A percentile compares a stretch with the other conserved stretches of the same genome.
Conservation (phyloP, 2,113 vertebrate genomes). For the Larimichthys crocea region DNA sequence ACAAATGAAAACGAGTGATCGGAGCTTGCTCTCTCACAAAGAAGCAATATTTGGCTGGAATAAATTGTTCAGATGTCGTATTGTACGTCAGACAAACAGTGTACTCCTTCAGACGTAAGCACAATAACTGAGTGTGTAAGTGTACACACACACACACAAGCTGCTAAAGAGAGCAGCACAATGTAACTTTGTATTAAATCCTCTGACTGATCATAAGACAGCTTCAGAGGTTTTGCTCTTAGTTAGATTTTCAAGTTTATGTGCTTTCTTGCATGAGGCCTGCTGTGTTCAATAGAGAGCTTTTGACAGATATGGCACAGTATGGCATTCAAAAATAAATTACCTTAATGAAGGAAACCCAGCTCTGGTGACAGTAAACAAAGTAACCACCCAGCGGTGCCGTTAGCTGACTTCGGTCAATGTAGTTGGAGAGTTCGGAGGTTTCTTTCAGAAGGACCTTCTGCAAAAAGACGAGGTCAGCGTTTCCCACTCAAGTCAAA, state of each 20-base stretch:
- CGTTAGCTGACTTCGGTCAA: constrained; percentile 82
- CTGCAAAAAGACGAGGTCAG: constrained; percentile 58
- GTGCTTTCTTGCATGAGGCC: too few relatives aligned
- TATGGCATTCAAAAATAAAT: background rate
- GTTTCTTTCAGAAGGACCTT: constrained; percentile 81
- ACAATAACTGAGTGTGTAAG: background rate
- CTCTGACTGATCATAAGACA: constrained; percentile 52
- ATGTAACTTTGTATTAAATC: constrained; percentile 38
- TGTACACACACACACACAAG: background rate
- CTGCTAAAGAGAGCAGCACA: constrained; percentile 25
- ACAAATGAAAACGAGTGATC: constrained; percentile 26
- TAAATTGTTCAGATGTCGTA: background rate
- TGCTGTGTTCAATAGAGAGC: too few relatives aligned
- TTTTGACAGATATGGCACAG: too few relatives aligned
- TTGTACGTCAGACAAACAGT: background rate
- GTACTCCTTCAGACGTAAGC: background rate
- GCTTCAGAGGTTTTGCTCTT: constrained; percentile 3
- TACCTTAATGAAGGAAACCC: constrained; percentile 83
- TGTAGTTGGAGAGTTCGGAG: constrained; percentile 80
- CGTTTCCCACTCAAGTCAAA: background rate
- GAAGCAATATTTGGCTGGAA: background rate
- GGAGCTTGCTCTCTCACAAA: constrained; percentile 2
- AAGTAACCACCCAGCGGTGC: constrained; percentile 80
- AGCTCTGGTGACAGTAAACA: constrained; percentile 80
- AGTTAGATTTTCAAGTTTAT: background rate